These are phyloP conservation scores for Hydrozoanthus gracilis DNA, from an alignment of 92 coral and sea anemone species.

Conservation along the genomic window DNA sequence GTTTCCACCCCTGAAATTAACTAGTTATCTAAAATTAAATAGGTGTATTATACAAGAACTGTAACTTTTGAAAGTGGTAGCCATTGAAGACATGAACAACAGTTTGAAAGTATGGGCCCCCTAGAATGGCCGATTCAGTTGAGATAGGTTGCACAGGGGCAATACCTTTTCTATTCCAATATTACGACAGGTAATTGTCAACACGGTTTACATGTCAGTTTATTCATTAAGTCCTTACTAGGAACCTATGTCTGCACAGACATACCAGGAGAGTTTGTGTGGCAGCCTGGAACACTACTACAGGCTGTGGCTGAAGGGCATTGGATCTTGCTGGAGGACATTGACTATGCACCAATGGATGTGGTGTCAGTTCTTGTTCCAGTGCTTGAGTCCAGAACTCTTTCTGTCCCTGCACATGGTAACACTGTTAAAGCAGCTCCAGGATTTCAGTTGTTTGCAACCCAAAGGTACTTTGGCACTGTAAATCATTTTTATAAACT, in stretches of 20 bases:
- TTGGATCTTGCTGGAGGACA: constrained; percentile 96
- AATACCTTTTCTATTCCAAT: not conserved
- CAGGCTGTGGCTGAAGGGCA: constrained; percentile 89
- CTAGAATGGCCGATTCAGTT: no score
- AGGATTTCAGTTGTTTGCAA: constrained; percentile 96
- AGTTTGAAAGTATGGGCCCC: no score
- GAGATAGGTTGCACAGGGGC: no score
- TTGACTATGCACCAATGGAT: constrained; percentile 97
- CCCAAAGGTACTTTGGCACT: constrained; percentile 91
- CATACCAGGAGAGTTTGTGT: constrained; percentile 93
- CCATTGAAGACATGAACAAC: no score
- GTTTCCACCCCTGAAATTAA: no score
- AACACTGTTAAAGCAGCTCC: constrained; percentile 90
- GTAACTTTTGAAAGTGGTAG: no score
- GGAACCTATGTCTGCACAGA: constrained; percentile 95
- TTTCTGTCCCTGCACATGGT: constrained; percentile 95
- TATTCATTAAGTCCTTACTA: constrained; percentile 73
- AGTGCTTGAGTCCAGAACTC: constrained; percentile 79
- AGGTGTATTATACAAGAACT: no score
- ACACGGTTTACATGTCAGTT: not conserved
- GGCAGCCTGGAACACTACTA: constrained; percentile 93
- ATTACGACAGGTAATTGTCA: not conserved
- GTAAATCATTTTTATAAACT: no score
- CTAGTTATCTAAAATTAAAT: no score
- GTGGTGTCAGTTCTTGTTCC: constrained; percentile 94